Percentiles rank a stretch among this genome's conserved stretches.
Evolutionary conservation across 2,113 vertebrate species (phyloP).

Genomic region (Azemiops feae): DNA sequence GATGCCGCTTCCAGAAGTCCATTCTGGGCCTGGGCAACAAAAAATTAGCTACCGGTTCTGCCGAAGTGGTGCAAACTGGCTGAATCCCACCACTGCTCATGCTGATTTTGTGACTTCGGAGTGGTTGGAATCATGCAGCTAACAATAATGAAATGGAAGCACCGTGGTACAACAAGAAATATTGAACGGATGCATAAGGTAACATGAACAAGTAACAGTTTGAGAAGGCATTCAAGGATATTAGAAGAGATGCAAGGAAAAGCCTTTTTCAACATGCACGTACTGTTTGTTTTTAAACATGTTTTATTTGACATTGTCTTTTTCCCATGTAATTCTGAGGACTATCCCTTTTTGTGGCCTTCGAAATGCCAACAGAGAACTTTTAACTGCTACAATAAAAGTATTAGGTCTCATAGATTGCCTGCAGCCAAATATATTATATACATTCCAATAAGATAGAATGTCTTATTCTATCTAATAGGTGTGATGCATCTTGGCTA

Average conservation of each 20-base stretch:
- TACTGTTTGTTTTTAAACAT: background rate
- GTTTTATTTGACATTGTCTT: background rate
- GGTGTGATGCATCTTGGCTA: background rate
- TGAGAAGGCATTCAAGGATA: background rate
- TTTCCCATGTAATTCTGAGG: background rate
- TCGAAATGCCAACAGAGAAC: background rate
- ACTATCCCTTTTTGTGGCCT: background rate
- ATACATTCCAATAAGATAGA: background rate
- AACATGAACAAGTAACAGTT: background rate
- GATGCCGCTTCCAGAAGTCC: too few species aligned
- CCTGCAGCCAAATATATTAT: background rate
- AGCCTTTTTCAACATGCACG: background rate
- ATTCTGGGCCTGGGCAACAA: too few species aligned
- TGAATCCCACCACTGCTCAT: too few species aligned
- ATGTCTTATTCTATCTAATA: background rate
- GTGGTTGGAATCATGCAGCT: background rate
- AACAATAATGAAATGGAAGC: background rate
- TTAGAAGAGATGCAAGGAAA: background rate
- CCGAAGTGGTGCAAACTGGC: too few species aligned
- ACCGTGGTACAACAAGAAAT: background rate
- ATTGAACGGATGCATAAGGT: background rate
- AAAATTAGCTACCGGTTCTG: too few species aligned
- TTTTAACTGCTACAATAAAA: background rate
- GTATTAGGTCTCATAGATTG: background rate
- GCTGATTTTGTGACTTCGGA: background rate